Conservation (phyloP, 1,140 invertebrate genomes). For the Drosophila auraria region DNA sequence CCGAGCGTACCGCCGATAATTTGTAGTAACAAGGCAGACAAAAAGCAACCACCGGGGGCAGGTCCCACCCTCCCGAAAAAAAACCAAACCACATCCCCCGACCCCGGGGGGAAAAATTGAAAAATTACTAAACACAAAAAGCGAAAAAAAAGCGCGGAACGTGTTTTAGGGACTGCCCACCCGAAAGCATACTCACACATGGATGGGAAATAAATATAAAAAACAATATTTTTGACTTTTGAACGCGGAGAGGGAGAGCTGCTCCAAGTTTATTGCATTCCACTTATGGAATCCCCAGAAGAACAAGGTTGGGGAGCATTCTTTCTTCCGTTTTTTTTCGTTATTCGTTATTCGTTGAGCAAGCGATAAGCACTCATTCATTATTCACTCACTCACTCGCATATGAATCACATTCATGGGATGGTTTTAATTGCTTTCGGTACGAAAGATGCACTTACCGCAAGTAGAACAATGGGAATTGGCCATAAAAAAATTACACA, state of each 20-base stretch:
- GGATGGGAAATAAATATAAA: slow-evolving; percentile 42
- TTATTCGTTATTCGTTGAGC: slow-evolving; percentile 24
- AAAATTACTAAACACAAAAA: slow-evolving; percentile 66
- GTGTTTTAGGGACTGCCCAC: slow-evolving; percentile 43
- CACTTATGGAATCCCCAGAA: slow-evolving; percentile 55
- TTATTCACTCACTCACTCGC: slow-evolving; percentile 46
- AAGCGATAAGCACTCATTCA: slow-evolving; percentile 50
- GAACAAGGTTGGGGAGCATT: slow-evolving; percentile 13
- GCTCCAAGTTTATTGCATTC: slow-evolving; percentile 74
- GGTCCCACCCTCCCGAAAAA: slow-evolving; percentile 1
- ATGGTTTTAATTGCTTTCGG: slow-evolving; percentile 35
- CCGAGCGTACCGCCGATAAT: slow-evolving; percentile 72
- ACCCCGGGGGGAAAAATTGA: slow-evolving; percentile 45
- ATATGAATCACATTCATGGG: slow-evolving; percentile 49
- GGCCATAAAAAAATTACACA: slow-evolving; percentile 17
- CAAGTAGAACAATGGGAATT: slow-evolving; percentile 26
- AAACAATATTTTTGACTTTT: slow-evolving; percentile 49
- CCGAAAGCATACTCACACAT: slow-evolving; percentile 1
- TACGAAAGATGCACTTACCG: slow-evolving; percentile 49
- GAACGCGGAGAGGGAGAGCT: not conserved
- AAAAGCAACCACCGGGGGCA: slow-evolving; percentile 55
- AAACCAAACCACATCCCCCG: slow-evolving; percentile 18
- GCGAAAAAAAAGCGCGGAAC: slow-evolving; percentile 22
- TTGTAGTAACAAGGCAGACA: slow-evolving; percentile 76
- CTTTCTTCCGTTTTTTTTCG: slow-evolving; percentile 7